Conservation (phyloP, 30 jellyfish, hydroid and myxozoan genomes). For the Nemopilema nomurai region DNA sequence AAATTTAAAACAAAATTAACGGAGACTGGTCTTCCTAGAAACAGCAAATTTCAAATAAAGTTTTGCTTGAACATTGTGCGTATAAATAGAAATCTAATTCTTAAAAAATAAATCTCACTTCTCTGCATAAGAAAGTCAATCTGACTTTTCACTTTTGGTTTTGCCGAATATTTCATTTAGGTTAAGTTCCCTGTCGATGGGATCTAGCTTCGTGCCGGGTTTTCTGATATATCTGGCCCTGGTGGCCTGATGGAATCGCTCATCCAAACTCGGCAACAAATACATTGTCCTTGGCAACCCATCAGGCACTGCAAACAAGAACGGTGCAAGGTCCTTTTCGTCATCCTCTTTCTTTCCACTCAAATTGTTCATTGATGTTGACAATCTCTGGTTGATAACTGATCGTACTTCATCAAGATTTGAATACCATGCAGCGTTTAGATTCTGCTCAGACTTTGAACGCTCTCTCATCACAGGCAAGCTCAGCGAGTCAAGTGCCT, state of each 20-base stretch:
- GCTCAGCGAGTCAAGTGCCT: background rate
- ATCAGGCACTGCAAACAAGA: constrained; percentile 73
- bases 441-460: constrained; percentile 44
- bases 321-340: constrained; percentile 43
- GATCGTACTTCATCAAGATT: constrained; percentile 58
- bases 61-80: too few relatives aligned
- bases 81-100: too few relatives aligned
- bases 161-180: constrained; percentile 50
- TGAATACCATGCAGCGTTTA: constrained; percentile 56
- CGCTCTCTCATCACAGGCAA: constrained; percentile 34
- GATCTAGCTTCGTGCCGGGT: constrained; percentile 81
- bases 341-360: constrained; percentile 2
- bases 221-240: constrained; percentile 70
- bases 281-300: constrained; percentile 83
- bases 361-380: constrained; percentile 57
- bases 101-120: background rate
- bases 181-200: constrained; percentile 65
- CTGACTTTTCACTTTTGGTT: background rate
- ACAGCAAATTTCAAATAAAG: too few relatives aligned
- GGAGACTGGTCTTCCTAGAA: too few relatives aligned
- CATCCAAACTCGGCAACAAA: constrained; percentile 61
- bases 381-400: constrained; percentile 49
- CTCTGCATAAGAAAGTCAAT: background rate
- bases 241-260: constrained; percentile 61
- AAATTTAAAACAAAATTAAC: too few relatives aligned